phyloP scores from a whole-genome alignment of 1,140 invertebrate species.

The Acromyrmex heyeri region DNA sequence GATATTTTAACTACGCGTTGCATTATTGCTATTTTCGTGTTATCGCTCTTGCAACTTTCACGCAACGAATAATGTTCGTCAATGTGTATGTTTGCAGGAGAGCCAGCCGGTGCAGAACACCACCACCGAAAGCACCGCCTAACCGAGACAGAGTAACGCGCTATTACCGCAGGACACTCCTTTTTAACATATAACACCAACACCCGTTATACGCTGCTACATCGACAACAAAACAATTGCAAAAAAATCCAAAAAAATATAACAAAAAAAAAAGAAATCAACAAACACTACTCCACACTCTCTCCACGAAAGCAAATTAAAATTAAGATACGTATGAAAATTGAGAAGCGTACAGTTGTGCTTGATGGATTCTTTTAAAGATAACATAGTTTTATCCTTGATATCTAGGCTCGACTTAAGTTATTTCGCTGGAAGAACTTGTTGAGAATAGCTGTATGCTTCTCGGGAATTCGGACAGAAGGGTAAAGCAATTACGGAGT shows the following conservation, averaged over 20 bases:
- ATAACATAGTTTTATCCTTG: background rate
- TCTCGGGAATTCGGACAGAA: conserved; percentile 43
- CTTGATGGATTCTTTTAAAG: background rate
- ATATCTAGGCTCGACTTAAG: background rate
- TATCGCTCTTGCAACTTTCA: background rate
- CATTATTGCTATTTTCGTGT: background rate
- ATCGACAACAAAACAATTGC: conserved; percentile 74
- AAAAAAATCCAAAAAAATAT: conserved; percentile 78
- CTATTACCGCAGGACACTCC: conserved; percentile 76
- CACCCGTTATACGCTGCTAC: conserved; percentile 80
- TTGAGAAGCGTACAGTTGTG: background rate
- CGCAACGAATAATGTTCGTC: background rate
- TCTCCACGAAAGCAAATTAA: conserved; percentile 77
- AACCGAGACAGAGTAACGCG: conserved; percentile 79
- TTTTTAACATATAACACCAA: conserved; percentile 79
- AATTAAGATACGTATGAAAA: conserved; percentile 32
- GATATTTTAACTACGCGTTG: conserved; percentile 31
- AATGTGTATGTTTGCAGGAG: conserved; percentile 83
- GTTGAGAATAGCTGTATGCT: background rate
- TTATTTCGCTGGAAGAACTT: background rate
- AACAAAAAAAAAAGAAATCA: conserved; percentile 74
- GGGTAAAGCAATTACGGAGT: conserved; percentile 60
- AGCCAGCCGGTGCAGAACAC: conserved; percentile 87
- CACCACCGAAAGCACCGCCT: conserved; percentile 88
- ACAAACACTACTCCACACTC: conserved; percentile 80